Evolutionary conservation across 2,113 vertebrate species (phyloP), one percentile per base, ranked within the genome.

Genomic region (Indicator maculatus): DNA sequence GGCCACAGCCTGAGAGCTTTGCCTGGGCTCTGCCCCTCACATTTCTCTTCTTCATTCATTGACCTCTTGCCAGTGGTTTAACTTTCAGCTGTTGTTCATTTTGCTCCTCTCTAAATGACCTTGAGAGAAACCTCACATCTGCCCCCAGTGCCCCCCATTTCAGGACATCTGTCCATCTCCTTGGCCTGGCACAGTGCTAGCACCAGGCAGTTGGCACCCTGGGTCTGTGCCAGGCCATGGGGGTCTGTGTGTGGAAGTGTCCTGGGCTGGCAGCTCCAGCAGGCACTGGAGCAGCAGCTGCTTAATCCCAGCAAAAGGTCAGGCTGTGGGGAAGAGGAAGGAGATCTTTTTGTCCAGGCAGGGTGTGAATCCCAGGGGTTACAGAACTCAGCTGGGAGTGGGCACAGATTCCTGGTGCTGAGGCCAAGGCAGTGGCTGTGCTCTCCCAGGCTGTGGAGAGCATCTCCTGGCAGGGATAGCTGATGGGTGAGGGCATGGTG

Each of bases 221-320:
- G 1, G 65, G 47, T 60, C 61, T 2, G 4, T 56, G 59, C 73
- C 0, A 1, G n/a, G 18, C 53, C 53, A 67, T 44, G 3, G 5
- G 17, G 64, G 47, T 31, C 64, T 77, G 33, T 30, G 19, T 0
- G 1, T 0, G 0, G 69, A 58, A 47, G 11, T 8, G 59, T 36
- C 85, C 31, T 0, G 0, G 64, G 27, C 30, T 66, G 66, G 76
- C 81, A 72, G 53, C 33, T 80, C 20, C 2, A 20, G 27, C 38
- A 38, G 64, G 24, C 2, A 11, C n/a, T 30, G 19, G 41, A 86
- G 73, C 84, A 78, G 70, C 91, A 64, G 58, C 47, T 75, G 16
- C 33, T 75, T 18, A 27, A 65, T 82, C 41, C 79, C 83, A 72
- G 56, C 24, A 50, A 56, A 63, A 53, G 8, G 31, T 82, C 66